Evolutionary conservation across 1,140 invertebrate species (phyloP).

Genomic region (Conopomorpha cramerella): DNA sequence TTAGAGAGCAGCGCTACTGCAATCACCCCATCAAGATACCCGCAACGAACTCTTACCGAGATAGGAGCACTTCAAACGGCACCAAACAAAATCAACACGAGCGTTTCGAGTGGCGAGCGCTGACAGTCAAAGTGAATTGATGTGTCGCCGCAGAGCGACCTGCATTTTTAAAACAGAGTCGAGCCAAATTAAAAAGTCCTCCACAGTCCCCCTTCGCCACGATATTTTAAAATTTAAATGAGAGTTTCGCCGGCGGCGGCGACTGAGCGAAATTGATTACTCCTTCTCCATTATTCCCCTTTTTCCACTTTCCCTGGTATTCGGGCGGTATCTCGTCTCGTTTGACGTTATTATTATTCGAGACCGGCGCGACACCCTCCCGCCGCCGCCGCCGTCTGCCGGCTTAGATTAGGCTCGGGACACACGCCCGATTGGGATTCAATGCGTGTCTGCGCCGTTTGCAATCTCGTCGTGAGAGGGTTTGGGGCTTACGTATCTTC

Average conservation of each 20-base stretch:
- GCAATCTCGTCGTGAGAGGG: too few species aligned
- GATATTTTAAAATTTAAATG: conserved; percentile 60
- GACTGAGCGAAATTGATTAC: conserved; percentile 59
- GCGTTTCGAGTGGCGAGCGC: conserved; percentile 9
- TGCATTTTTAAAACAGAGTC: conserved; percentile 51
- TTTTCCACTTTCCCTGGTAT: conserved; percentile 49
- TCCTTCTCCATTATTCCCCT: conserved; percentile 57
- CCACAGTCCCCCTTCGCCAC: conserved; percentile 31
- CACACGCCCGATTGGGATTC: too few species aligned
- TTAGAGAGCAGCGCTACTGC: too few species aligned
- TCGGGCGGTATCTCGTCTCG: conserved; percentile 44
- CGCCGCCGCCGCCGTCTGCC: conserved; percentile 8
- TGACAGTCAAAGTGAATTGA: conserved; percentile 49
- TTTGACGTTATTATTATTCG: conserved; percentile 49
- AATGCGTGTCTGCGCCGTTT: too few species aligned
- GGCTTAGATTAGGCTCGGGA: too few species aligned
- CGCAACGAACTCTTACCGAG: too few species aligned
- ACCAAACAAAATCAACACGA: background rate
- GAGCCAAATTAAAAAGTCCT: conserved; percentile 57
- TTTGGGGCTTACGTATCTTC: too few species aligned
- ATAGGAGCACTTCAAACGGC: too few species aligned
- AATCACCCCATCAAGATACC: too few species aligned
- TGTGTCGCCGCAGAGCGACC: conserved; percentile 45
- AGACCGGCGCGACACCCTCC: too few species aligned
- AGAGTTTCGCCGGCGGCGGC: conserved; percentile 42